Percentiles rank a stretch among this genome's conserved stretches.
phyloP scores from a whole-genome alignment of 2,113 vertebrate genomes.

The Sitta europaea region DNA sequence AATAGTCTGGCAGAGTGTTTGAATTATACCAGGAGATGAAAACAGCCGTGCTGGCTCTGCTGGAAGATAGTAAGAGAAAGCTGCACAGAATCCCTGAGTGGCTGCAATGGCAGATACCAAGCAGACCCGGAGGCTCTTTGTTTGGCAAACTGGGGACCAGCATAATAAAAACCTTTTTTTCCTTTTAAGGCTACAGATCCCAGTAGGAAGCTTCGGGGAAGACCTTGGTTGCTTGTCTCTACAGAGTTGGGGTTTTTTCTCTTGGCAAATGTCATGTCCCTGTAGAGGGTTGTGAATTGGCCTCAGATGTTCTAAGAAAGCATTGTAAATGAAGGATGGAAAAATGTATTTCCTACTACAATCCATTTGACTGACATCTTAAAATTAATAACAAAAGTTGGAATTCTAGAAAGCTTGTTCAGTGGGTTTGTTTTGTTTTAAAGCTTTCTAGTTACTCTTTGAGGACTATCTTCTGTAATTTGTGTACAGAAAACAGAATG shows the following conservation, averaged over 20 bases:
- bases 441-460: neutral
- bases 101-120: neutral
- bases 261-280: neutral
- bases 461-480: neutral
- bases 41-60: neutral
- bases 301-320: neutral
- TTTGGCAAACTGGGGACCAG: neutral
- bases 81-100: neutral
- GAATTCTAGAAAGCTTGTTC: neutral
- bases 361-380: neutral
- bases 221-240: neutral
- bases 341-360: neutral
- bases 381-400: neutral
- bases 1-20: neutral
- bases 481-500: neutral
- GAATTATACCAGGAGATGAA: neutral
- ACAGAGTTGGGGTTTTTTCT: neutral
- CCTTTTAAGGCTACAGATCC: neutral
- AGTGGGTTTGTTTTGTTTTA: neutral
- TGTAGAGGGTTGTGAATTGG: neutral
- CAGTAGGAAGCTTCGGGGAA: neutral
- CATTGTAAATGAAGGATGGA: neutral
- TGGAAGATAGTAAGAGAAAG: neutral
- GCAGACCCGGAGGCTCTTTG: rapidly evolving
- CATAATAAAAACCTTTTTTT: neutral